These are phyloP conservation scores for Trematomus loennbergii DNA, from an alignment of 2,113 vertebrate genomes.

Conservation along the genomic window DNA sequence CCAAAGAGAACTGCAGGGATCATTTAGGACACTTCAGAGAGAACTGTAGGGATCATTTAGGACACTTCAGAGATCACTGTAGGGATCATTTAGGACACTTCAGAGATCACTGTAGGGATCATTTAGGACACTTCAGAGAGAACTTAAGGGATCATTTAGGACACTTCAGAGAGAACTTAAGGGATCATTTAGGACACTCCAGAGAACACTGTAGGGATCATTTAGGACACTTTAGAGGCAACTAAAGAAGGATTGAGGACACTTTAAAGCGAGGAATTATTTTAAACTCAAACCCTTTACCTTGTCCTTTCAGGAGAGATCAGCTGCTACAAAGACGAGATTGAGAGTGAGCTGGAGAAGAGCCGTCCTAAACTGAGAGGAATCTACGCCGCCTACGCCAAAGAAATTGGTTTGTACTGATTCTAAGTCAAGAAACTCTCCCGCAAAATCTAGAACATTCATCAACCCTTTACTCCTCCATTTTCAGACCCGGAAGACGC, in stretches of 20 bases:
- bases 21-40: not conserved
- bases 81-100: not conserved
- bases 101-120: not conserved
- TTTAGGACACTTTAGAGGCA: not conserved
- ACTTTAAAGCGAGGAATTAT: conserved; percentile 83
- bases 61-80: not conserved
- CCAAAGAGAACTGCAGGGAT: not conserved
- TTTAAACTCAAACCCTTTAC: too few species aligned
- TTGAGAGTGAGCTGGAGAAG: conserved; percentile 92
- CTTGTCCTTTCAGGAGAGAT: conserved; percentile 82
- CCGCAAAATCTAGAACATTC: not conserved
- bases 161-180: too few species aligned
- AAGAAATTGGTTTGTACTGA: conserved; percentile 74
- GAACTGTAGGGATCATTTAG: too few species aligned
- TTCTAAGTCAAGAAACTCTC: not conserved
- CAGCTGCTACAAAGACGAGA: conserved; percentile 92
- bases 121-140: not conserved
- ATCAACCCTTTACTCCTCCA: fast-evolving
- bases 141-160: too few species aligned
- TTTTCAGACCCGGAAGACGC: conserved; percentile 83
- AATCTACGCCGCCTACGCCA: conserved; percentile 86
- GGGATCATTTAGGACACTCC: not conserved
- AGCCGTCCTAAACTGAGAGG: conserved; percentile 90
- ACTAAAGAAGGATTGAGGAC: conserved; percentile 87
- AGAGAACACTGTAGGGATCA: not conserved